These are phyloP conservation scores for Synanthedon vespiformis DNA, from an alignment of 2,888 invertebrate species.

Conservation along the genomic window DNA sequence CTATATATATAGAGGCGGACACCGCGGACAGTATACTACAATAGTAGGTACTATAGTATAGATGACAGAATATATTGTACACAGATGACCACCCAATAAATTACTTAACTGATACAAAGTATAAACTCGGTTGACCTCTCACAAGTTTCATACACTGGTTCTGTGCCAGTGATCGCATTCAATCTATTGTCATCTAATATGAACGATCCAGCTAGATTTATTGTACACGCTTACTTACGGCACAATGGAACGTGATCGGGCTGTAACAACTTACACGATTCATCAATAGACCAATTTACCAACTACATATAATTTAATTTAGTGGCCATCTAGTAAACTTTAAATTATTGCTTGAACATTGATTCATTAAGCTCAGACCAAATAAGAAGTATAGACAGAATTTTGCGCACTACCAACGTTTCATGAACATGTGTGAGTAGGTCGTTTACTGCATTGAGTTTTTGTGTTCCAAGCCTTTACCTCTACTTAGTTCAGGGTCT, in stretches of 20 bases:
- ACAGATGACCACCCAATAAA: slow-evolving; percentile 8
- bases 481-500: too few relatives aligned
- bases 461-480: too few relatives aligned
- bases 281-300: not conserved
- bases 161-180: slow-evolving; percentile 16
- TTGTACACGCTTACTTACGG: slow-evolving; percentile 30
- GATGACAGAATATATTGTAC: slow-evolving; percentile 9
- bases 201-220: slow-evolving; percentile 26
- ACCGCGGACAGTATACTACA: too few relatives aligned
- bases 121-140: slow-evolving; percentile 3
- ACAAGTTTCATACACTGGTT: slow-evolving; percentile 5
- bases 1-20: too few relatives aligned
- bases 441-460: too few relatives aligned
- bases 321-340: not conserved
- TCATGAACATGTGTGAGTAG: too few relatives aligned
- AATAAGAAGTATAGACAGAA: too few relatives aligned
- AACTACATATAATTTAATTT: not conserved
- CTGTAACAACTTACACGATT: not conserved
- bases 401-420: too few relatives aligned
- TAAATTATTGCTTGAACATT: not conserved
- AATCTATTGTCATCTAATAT: slow-evolving; percentile 56
- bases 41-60: not conserved
- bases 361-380: not conserved
- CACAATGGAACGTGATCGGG: slow-evolving; percentile 24
- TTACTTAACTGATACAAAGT: slow-evolving; percentile 1